Evolutionary conservation across 1,140 invertebrate genomes (phyloP), one percentile per base, ranked within the genome.

Genomic region (Maniola jurtina): DNA sequence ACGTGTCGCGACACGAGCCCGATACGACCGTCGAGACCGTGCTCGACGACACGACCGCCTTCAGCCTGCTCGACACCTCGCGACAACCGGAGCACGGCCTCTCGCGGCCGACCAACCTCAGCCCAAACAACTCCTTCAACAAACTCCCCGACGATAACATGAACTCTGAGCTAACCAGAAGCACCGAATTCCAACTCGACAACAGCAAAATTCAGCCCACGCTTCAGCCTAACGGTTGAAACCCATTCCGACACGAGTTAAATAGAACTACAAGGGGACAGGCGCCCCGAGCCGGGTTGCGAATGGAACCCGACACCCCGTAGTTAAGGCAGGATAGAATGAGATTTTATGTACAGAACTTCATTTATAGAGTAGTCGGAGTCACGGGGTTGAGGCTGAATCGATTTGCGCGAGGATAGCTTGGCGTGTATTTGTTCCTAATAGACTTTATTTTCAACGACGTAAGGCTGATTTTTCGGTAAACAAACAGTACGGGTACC

Each of bases 141-240:
- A 89, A 88, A 61, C 76, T 88, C 5, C 87, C 84, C 4, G 86
- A 89, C 74, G 83, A 88, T 68, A 88, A 89, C 68, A 89, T 89
- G 87, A 89, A 89, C 77, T 84, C 77, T 5, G 79, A 88, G 61
- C 52, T 81, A 2, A 83, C 72, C n/a, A 47, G 76, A n/a, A 73
- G 73, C 47, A 64, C 68, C 14, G 73, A 72, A 6, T 76, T 79
- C 65, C 61, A 64, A 13, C 47, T 78, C 15, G 82, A 84, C 73
- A 76, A 80, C 78, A 82, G 79, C 79, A 79, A 76, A 80, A 77
- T 86, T 68, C 83, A 77, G n/a, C 85, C 81, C 68, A 83, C 79
- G 58, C 77, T 89, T 0, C 86, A 89, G 68, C 87, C 87, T 10
- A 89, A 89, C 79, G 87, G 87, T 82, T 89, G 87, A 89, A 64